Conservation (phyloP, 1,140 invertebrate species). For the Linepithema humile region DNA sequence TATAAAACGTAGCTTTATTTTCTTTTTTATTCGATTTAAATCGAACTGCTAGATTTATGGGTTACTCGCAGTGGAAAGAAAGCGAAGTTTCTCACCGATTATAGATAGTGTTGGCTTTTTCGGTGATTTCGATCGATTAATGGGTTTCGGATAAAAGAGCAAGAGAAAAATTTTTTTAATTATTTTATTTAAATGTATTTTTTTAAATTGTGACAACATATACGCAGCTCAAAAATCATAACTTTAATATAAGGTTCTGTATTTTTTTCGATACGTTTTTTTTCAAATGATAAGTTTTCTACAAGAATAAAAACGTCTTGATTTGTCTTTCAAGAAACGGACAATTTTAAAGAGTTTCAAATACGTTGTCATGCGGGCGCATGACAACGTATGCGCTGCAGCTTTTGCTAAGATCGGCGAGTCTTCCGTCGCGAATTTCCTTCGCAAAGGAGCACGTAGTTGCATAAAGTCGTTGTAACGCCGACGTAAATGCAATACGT, state of each 20-base stretch:
- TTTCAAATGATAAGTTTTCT: background rate
- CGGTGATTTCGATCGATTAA: background rate
- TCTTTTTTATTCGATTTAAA: background rate
- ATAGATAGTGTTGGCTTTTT: background rate
- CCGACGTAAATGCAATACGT: slow-evolving; percentile 67
- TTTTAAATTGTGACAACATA: too few relatives aligned
- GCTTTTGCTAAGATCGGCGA: background rate
- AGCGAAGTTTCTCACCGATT: background rate
- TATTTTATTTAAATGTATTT: background rate
- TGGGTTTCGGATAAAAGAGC: background rate
- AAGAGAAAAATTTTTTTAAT: background rate
- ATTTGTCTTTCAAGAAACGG: background rate
- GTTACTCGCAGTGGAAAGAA: background rate
- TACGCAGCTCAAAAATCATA: too few relatives aligned
- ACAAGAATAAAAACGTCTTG: background rate
- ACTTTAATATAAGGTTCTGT: too few relatives aligned
- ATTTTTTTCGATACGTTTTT: background rate
- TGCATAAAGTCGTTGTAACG: slow-evolving; percentile 68
- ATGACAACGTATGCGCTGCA: background rate
- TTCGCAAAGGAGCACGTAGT: slow-evolving; percentile 55
- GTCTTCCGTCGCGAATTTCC: slow-evolving; percentile 33
- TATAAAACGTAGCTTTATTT: background rate
- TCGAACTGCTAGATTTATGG: background rate
- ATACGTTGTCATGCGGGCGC: background rate
- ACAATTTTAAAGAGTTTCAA: background rate